Conservation (phyloP, 2,888 invertebrate species). For the Ophonus ardosiacus region DNA sequence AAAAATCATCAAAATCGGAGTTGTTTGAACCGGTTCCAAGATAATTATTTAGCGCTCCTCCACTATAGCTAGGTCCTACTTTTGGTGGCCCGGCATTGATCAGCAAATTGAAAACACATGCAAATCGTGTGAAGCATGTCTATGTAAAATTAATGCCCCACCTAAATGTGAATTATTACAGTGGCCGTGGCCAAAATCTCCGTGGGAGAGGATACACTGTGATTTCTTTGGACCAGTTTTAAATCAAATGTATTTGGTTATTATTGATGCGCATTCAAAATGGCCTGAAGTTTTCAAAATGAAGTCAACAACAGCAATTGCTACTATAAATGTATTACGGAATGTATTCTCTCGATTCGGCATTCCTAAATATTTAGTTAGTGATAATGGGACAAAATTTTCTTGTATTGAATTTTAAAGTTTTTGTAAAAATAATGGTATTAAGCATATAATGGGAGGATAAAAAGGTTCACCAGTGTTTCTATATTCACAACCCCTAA, state of each 20-base stretch:
- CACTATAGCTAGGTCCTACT: slow-evolving; percentile 1
- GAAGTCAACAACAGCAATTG: not conserved
- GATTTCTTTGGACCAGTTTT: slow-evolving; percentile 2
- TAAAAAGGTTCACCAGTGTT: too few species aligned
- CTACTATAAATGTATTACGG: not conserved
- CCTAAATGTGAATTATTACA: not conserved
- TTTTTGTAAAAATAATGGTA: too few species aligned
- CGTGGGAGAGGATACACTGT: not conserved
- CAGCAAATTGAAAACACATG: not conserved
- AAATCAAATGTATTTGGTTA: not conserved
- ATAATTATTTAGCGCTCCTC: too few species aligned
- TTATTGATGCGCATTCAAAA: slow-evolving; percentile 2
- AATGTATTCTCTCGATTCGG: slow-evolving; percentile 2
- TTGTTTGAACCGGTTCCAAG: too few species aligned
- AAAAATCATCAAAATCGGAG: too few species aligned
- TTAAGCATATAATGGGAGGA: not conserved
- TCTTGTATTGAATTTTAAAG: not conserved
- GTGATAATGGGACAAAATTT: not conserved
- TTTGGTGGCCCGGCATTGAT: not conserved
- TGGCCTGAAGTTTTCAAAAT: not conserved
- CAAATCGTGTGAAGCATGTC: not conserved
- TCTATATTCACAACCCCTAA: too few species aligned
- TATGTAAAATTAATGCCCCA: not conserved
- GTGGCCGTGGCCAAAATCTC: not conserved
- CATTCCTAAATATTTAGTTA: not conserved